Percentiles rank a stretch among this genome's conserved stretches.
These are phyloP conservation scores for Gymnarchus niloticus DNA, from an alignment of 2,113 vertebrate species.

Conservation along the genomic window DNA sequence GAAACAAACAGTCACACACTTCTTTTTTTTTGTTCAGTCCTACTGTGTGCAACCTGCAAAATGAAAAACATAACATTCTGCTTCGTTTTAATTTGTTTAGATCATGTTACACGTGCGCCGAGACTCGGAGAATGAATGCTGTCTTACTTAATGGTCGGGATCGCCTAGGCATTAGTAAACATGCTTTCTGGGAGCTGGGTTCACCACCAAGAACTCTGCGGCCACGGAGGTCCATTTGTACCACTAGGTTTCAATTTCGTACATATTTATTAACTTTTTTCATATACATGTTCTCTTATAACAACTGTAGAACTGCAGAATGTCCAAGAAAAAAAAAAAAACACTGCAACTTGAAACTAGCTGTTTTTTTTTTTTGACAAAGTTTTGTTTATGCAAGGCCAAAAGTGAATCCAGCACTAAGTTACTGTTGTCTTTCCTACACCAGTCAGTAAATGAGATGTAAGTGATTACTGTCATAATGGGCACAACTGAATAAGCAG, in stretches of 20 bases:
- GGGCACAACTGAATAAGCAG: neutral
- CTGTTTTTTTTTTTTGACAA: slow-evolving; percentile 1
- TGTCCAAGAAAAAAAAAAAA: neutral
- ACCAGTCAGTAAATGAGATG: slow-evolving; percentile 8
- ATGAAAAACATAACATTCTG: neutral
- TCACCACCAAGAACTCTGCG: neutral
- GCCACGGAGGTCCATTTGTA: neutral
- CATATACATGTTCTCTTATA: neutral
- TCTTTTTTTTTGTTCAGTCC: neutral
- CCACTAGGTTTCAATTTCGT: neutral
- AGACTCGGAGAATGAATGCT: neutral
- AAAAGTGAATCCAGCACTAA: neutral
- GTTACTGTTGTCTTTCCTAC: neutral
- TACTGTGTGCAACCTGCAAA: neutral
- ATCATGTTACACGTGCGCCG: neutral
- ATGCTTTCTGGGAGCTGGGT: neutral
- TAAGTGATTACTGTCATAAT: slow-evolving; percentile 9
- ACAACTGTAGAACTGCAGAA: neutral
- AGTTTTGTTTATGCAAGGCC: slow-evolving; percentile 8
- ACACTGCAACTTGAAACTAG: neutral
- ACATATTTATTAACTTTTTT: neutral
- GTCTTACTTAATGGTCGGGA: neutral
- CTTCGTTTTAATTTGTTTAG: neutral
- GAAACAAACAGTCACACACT: no score
- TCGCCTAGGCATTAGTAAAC: neutral